Base-by-base conservation (phyloP, 1,140 invertebrate species). In the Aleiodes sp. region DNA sequence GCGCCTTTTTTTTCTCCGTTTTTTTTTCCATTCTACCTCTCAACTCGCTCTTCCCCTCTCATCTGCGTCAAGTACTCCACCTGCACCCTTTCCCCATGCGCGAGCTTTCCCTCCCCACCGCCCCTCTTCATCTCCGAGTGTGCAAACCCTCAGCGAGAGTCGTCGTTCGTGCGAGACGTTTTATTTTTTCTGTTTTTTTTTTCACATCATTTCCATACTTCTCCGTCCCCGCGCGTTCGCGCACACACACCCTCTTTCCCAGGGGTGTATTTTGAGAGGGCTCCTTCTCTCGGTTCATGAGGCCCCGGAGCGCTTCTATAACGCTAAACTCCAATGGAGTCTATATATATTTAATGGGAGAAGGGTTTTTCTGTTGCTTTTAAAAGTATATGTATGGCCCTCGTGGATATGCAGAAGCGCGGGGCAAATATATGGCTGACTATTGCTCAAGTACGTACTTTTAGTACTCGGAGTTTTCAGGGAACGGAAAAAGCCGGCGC, bases 181-280 rank as follows among this genome's bases (percentile, higher is more conserved):
- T 59, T 59, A 14, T 31, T 59, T 31, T 26, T 39, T 63, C 16
- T 21, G 14, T 52, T 24, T 59, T 59, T 73, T 70, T 65, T 68
- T 69, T 68, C 41, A 29, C 66, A 63, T 73, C 72, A 68, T 70
- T 70, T 69, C 28, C 37, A 71, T 39, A 29, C 65, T 57, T 70
- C 57, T 73, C n/a, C n/a, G n/a, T n/a, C n/a, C n/a, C n/a, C n/a
- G n/a, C n/a, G n/a, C n/a, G n/a, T 72, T 66, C 39, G 68, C 64
- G 35, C 66, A 65, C 64, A 28, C 66, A 65, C 70, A 41, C 31
- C 59, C 60, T 57, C 29, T 65, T 71, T 71, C 73, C 74, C 79
- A 77, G 76, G 77, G 75, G 77, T 80, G 79, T 80, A 79, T 78
- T 80, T 80, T 76, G 76, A 79, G 78, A 80, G 78, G 73, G 75